Evolutionary conservation across 2,888 invertebrate species (phyloP).

Genomic region (Falcaria lacertinaria): DNA sequence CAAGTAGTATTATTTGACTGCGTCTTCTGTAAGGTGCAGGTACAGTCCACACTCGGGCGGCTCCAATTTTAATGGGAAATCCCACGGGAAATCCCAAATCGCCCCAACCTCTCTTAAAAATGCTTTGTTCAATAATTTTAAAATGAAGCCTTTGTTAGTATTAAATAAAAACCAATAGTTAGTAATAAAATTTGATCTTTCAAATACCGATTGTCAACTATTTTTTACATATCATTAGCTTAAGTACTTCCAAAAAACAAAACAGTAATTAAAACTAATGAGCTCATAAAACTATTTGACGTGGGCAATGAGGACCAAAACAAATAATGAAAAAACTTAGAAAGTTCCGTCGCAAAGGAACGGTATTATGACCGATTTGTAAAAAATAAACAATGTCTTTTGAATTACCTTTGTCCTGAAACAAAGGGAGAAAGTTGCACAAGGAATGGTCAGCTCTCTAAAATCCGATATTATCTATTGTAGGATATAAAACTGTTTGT

Average conservation of each 20-base stretch:
- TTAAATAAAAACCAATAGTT: background rate
- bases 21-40: no score
- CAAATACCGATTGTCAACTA: background rate
- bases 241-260: background rate
- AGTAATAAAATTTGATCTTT: background rate
- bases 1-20: no score
- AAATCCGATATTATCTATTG: constrained; percentile 60
- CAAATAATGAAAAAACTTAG: constrained; percentile 38
- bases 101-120: no score
- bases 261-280: constrained; percentile 5
- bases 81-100: no score
- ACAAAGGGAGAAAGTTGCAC: constrained; percentile 75
- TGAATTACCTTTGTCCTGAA: constrained; percentile 59
- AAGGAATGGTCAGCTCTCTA: constrained; percentile 68
- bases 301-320: constrained; percentile 33
- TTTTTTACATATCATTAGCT: background rate
- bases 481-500: constrained; percentile 43
- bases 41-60: no score
- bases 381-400: constrained; percentile 49
- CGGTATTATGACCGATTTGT: constrained; percentile 27
- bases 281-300: constrained; percentile 13
- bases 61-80: no score
- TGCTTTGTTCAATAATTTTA: no score
- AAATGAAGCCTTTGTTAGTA: no score
- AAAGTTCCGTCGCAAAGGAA: constrained; percentile 35